Conservation (phyloP, 2,888 invertebrate genomes). For the Ectemnius continuus region DNA sequence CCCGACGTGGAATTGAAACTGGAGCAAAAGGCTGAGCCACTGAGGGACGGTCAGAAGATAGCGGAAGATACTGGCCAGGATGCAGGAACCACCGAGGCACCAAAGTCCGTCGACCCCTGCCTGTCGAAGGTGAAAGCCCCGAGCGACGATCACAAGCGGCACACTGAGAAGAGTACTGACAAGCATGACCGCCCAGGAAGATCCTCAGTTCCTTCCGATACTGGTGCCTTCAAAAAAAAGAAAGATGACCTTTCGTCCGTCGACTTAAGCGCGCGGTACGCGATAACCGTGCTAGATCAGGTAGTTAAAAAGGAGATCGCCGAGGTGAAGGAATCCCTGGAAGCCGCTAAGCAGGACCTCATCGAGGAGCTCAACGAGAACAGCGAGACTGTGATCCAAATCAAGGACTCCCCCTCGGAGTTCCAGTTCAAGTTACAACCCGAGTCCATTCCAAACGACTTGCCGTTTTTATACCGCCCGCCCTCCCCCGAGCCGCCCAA, state of each 20-base stretch:
- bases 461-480: slow-evolving; percentile 78
- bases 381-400: slow-evolving; percentile 78
- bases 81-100: slow-evolving; percentile 60
- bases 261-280: slow-evolving; percentile 73
- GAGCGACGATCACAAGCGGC: slow-evolving; percentile 68
- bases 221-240: slow-evolving; percentile 79
- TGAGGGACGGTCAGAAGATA: slow-evolving; percentile 15
- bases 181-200: slow-evolving; percentile 66
- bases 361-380: slow-evolving; percentile 84
- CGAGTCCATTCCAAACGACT: slow-evolving; percentile 82
- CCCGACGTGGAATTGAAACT: slow-evolving; percentile 16
- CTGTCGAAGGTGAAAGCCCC: slow-evolving; percentile 58
- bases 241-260: slow-evolving; percentile 71
- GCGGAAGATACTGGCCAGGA: slow-evolving; percentile 17
- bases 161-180: slow-evolving; percentile 61
- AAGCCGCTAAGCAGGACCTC: slow-evolving; percentile 85
- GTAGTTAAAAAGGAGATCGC: slow-evolving; percentile 85
- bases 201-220: slow-evolving; percentile 56
- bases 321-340: slow-evolving; percentile 85
- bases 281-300: slow-evolving; percentile 74
- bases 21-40: slow-evolving; percentile 20
- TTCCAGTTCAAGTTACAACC: slow-evolving; percentile 84
- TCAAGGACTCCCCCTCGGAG: slow-evolving; percentile 86
- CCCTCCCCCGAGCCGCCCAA: slow-evolving; percentile 72
- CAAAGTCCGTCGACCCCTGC: slow-evolving; percentile 59